Evolutionary conservation across 2,888 invertebrate genomes (phyloP), one percentile per base, ranked within the genome.

Genomic region (Steromphala cineraria): DNA sequence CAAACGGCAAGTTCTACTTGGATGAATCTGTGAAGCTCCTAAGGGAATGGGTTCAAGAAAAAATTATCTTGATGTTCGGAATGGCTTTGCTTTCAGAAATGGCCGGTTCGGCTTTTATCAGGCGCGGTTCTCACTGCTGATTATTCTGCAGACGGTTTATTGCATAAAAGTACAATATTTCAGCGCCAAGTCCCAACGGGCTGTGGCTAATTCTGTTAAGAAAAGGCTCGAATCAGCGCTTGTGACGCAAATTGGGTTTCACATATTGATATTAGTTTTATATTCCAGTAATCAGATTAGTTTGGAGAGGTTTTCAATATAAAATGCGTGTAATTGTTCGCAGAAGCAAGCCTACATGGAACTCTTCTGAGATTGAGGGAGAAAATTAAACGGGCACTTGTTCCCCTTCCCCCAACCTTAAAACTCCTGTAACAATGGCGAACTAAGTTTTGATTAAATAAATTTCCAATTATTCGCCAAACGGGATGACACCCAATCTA

Each of bases 401-500:
- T 83, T 81, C 79, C 81, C 53, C 75, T 76, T 77, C 62, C 67
- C 62, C 28, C 62, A 56, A 77, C 71, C 79, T 83, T 81, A 85
- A 85, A 84, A 85, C 81, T 80, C 81, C 81, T 78, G 77, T 81
- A 80, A 87, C 85, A 84, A 85, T 82, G 83, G 82, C 80, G 81
- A 78, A 56, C 81, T 82, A 83, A 84, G 71, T 82, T 86, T 87
- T 90, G 89, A 90, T 90, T 89, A 81, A 89, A 90, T 90, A 89
- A 89, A 88, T 85, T 87, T 88, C 88, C 87, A 89, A 90, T 90
- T 89, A 90, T 86, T 85, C 83, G 83, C 83, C 82, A 85, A 81
- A 82, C 74, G 85, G 81, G 86, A 84, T 88, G 89, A 88, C 89
- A 88, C 86, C 87, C 88, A 89, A 90, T 90, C 89, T 88, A 88